Base-by-base conservation (phyloP, 2,113 vertebrate species). In the Rhinoptilus africanus region DNA sequence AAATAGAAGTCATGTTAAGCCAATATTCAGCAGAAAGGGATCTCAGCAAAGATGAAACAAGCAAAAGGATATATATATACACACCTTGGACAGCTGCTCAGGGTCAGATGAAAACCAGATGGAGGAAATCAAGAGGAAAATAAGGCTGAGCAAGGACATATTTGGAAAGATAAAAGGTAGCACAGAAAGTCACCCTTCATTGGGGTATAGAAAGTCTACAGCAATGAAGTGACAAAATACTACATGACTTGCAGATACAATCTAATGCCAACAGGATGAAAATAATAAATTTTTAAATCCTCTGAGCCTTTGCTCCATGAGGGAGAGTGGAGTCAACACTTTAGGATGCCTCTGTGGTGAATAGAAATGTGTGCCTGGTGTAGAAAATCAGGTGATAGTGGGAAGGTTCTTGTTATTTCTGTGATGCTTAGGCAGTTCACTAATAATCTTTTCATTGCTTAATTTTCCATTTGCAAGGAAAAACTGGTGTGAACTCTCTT, bases 31-130 rank as follows among this genome's bases (percentile, higher is more conserved):
- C 68, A 92, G 60, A 96, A 96, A 95, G 63, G 10, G 41, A 83
- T 80, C 79, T 90, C 64, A 56, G 47, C 79, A 95, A 93, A 89
- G 79, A 91, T 81, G 35, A 96, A 76, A 93, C 76, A 51, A 66
- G 53, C 19, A 77, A 75, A 94, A 96, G 28, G 64, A 56, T 83
- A 41, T 35, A 77, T 82, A 91, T 7, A 69, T 45, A 88, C 78
- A 98, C 85, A 98, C 96, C 91, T 97, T 96, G 91, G 82, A 96
- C 94, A 98, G 85, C 96, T 97, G 94, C 72, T 89, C 45, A 26
- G 37, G 37, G 79, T 89, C 85, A 88, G 91, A 97, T 85, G 76
- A 94, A 97, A 97, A 92, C 66, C 89, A 95, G 89, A 92, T 82
- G 84, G 57, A 95, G 51, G 60, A 93, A 32, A 59, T 88, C 72